These are phyloP conservation scores for Sparus aurata DNA, from an alignment of 2,797 vertebrate genomes.

Conservation along the genomic window DNA sequence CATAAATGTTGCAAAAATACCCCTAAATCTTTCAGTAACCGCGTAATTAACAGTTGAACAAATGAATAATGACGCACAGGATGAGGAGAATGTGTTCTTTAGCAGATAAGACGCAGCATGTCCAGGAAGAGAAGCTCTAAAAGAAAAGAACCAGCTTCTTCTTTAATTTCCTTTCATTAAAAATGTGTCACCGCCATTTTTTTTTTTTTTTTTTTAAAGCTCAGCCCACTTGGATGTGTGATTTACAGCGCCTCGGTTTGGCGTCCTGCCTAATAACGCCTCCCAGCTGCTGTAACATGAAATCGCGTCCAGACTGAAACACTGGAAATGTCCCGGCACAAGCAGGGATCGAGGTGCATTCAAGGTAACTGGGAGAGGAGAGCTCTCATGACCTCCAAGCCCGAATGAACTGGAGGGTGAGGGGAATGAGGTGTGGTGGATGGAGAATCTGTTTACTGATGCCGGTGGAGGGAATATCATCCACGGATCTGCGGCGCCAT, in stretches of 20 bases:
- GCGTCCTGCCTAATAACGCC: constrained; percentile 45
- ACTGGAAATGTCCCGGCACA: constrained; percentile 13
- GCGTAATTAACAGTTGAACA: no score
- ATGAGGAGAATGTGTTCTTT: not conserved
- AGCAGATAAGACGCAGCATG: not conserved
- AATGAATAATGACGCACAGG: not conserved
- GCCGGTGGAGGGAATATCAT: not conserved
- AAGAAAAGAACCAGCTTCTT: not conserved
- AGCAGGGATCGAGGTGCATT: constrained; percentile 45
- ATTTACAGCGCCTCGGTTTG: constrained; percentile 50
- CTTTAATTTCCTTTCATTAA: constrained; percentile 3
- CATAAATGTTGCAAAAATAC: not conserved
- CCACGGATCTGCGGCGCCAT: constrained; percentile 25
- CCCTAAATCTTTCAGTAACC: not conserved
- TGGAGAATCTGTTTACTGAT: fast-evolving
- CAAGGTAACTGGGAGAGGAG: constrained; percentile 45
- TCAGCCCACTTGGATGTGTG: constrained; percentile 36
- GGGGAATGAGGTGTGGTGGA: not conserved
- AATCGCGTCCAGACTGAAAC: constrained; percentile 13
- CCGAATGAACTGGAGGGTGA: not conserved
- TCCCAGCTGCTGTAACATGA: constrained; percentile 34
- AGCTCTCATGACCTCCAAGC: not conserved
- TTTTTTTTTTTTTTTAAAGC: not conserved
- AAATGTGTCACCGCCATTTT: not conserved
- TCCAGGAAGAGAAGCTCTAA: not conserved